Evolutionary conservation across 2,113 vertebrate species (phyloP).

Genomic region (Rhizomys pruinosus): DNA sequence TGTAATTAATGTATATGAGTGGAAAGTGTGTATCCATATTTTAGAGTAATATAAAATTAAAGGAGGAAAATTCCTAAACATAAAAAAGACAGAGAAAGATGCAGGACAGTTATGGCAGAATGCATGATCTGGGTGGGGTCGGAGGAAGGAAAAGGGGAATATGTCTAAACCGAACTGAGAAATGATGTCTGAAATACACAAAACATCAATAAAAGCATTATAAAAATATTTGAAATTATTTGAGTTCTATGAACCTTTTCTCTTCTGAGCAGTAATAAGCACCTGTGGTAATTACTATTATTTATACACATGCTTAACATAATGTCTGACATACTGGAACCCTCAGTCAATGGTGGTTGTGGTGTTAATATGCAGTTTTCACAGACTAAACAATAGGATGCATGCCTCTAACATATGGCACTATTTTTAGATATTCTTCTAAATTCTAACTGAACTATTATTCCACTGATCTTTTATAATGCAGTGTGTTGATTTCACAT

Average conservation of each 20-base stretch:
- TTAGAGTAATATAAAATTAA: too few species aligned
- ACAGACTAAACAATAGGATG: background rate
- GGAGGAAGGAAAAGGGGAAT: too few species aligned
- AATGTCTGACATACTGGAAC: background rate
- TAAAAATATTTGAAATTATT: background rate
- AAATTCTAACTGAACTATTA: conserved; percentile 37
- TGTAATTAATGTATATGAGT: too few species aligned
- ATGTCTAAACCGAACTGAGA: too few species aligned
- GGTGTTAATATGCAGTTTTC: background rate
- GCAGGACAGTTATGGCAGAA: too few species aligned
- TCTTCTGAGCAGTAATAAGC: background rate
- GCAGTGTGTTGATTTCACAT: background rate
- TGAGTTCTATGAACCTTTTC: background rate
- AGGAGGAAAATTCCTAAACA: too few species aligned
- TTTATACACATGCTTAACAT: background rate
- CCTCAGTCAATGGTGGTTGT: background rate
- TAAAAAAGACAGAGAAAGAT: too few species aligned
- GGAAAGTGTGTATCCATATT: too few species aligned
- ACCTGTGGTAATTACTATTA: background rate
- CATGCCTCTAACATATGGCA: background rate
- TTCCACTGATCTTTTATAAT: background rate
- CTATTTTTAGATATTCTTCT: background rate
- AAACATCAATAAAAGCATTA: too few species aligned
- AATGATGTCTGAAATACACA: too few species aligned
- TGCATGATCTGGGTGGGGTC: too few species aligned